These are phyloP conservation scores for Eupithecia inturbata DNA, from an alignment of 2,888 invertebrate genomes.

Conservation along the genomic window DNA sequence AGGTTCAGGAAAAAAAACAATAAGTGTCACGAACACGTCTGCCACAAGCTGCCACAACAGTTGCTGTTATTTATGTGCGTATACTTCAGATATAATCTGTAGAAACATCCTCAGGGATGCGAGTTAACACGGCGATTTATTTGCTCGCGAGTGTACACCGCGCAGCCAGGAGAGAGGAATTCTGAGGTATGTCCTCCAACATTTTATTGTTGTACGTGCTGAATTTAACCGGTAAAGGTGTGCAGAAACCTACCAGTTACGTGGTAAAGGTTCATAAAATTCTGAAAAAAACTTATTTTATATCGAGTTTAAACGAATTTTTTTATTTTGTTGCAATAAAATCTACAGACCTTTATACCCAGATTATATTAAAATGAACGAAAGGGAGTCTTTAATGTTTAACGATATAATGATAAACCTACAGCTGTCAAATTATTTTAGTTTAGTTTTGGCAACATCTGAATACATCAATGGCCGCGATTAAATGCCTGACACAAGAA, in stretches of 20 bases:
- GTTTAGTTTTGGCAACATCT: too few relatives aligned
- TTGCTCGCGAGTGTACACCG: slow-evolving; percentile 17
- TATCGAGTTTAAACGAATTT: too few relatives aligned
- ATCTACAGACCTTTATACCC: too few relatives aligned
- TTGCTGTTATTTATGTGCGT: slow-evolving; percentile 43
- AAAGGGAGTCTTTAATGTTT: too few relatives aligned
- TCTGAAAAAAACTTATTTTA: too few relatives aligned
- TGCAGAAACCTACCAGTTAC: not conserved
- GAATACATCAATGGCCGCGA: too few relatives aligned
- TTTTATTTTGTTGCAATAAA: too few relatives aligned
- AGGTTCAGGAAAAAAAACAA: slow-evolving; percentile 35
- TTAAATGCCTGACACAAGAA: too few relatives aligned
- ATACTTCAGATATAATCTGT: slow-evolving; percentile 40
- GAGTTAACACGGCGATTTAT: slow-evolving; percentile 33
- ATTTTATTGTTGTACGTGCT: not conserved
- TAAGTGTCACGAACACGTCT: slow-evolving; percentile 36
- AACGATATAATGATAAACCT: too few relatives aligned
- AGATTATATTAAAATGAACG: too few relatives aligned
- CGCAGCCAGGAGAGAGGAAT: slow-evolving; percentile 11
- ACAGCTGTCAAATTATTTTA: too few relatives aligned
- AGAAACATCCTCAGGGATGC: slow-evolving; percentile 28
- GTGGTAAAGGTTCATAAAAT: not conserved
- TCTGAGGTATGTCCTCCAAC: slow-evolving; percentile 8
- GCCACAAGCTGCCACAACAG: slow-evolving; percentile 39
- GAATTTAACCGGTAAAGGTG: not conserved